Evolutionary conservation across 2,797 vertebrate species (phyloP), one percentile per base, ranked within the genome.

Genomic region (Sternarchorhynchus goeldii): DNA sequence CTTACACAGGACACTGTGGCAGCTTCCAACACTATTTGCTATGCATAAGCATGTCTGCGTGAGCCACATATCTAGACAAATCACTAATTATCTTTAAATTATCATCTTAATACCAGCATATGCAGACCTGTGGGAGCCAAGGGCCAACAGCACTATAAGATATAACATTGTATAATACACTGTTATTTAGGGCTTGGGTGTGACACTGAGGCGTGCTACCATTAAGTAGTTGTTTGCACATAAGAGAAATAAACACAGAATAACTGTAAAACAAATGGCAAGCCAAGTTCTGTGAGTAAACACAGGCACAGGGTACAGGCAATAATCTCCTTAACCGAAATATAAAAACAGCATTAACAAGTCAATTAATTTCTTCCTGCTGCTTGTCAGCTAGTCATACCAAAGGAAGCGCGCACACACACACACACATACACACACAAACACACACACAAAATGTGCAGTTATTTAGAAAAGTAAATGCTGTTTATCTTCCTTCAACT

Each of bases 351-450:
- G 66, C 45, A 72, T 62, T 69, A 74, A 81, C 41, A 68, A 65
- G 75, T 77, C 39, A 58, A 78, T 84, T 85, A 78, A 78, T 73
- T 79, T 57, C 68, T 56, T 77, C 74, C 69, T 73, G 39, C 32
- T 68, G 80, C 55, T 80, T 62, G 21, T 68, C 39, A 75, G 57
- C 59, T 57, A 39, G 50, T 73, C 65, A 18, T 64, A 71, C 10
- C 41, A 70, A 59, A 32, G 32, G 20, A 17, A 73, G 34, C 17
- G 39, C 12, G 36, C 72, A 66, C 45, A 80, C 59, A 71, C 66
- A 76, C 21, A 65, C 34, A 16, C 36, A 81, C 53, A 74, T 12
- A 74, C 78, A 8, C 16, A 7, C 10, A 16, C 67, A 65, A 69
- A 60, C 18, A 45, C 20, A 55, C 8, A 56, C 45, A 55, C 10